A percentile compares a stretch with the other conserved stretches of the same genome.
These are phyloP conservation scores for Coleophora flavipennella DNA, from an alignment of 2,888 invertebrate species.

Conservation along the genomic window DNA sequence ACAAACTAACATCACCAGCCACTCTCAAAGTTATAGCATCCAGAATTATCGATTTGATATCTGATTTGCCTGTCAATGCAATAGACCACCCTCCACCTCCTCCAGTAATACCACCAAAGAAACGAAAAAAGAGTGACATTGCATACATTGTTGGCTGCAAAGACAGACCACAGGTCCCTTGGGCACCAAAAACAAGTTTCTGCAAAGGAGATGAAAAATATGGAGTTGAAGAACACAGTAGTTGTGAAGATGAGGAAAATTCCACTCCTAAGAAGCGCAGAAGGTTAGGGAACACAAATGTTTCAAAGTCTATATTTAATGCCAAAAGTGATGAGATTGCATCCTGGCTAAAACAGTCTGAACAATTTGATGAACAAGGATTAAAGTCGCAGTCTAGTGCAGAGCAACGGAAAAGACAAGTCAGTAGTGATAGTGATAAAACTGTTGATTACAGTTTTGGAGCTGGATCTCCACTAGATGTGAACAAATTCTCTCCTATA, in stretches of 20 bases:
- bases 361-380: neutral
- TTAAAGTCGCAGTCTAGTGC: constrained; percentile 2
- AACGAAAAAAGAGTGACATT: constrained; percentile 20
- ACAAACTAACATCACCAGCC: constrained; percentile 12
- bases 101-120: constrained; percentile 23
- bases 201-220: constrained; percentile 23
- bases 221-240: constrained; percentile 16
- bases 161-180: constrained; percentile 19
- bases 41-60: constrained; percentile 15
- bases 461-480: constrained; percentile 7
- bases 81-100: constrained; percentile 13
- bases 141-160: constrained; percentile 32
- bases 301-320: constrained; percentile 32
- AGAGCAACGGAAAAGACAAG: neutral
- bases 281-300: constrained; percentile 15
- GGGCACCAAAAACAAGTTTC: constrained; percentile 16
- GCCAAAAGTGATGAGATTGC: constrained; percentile 25
- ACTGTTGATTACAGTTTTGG: constrained; percentile 21
- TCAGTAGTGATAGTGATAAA: constrained; percentile 25
- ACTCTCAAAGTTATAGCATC: constrained; percentile 16
- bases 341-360: constrained; percentile 12
- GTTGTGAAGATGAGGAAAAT: constrained; percentile 12
- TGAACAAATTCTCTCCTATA: constrained; percentile 27
- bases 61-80: constrained; percentile 13
- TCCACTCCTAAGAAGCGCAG: constrained; percentile 11